Base-by-base conservation (phyloP, 2,888 invertebrate genomes). In the Agonopterix heracliana region DNA sequence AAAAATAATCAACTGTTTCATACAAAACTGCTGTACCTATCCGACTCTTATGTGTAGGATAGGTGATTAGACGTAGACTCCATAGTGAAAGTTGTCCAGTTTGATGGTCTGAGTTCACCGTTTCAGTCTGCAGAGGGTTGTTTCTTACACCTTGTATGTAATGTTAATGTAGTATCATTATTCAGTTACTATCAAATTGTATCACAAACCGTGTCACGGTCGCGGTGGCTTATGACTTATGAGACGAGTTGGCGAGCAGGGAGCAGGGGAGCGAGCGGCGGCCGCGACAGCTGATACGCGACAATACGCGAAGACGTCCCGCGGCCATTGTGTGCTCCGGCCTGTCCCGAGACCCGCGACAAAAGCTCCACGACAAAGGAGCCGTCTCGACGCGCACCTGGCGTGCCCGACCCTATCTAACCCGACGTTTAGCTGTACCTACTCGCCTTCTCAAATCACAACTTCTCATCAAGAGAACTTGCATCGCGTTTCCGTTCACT, bases 231-330 rank as follows among this genome's bases (percentile, higher is more conserved):
- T 64, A 67, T 74, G 76, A 73, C 66, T 73, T 72, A 70, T 64
- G 68, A 67, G 69, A 60, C 60, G 64, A 63, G 70, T 64, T 59
- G 59, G 55, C 57, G 55, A 54, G 54, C 49, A 47, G 12, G 34
- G 45, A 5, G 36, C n/a, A 56, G 60, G 67, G 62, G 69, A 65
- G 76, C 76, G 78, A 68, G 63, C 61, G 64, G 64, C 60, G 64
- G 66, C 69, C 70, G 70, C 79, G 83, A 81, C 87, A 85, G 87
- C 88, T 86, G 87, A 85, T 74, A 71, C 61, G 62, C 74, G 74
- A 86, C 85, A 87, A 85, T 81, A 59, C 74, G 65, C 74, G 85
- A 86, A 87, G 88, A 88, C 84, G 86, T 84, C 82, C 80, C 82
- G 83, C 73, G 71, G 78, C 74, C 68, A 79, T 87, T 88, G 85